These are phyloP conservation scores for Pteronura brasiliensis DNA, from an alignment of 2,113 vertebrate genomes.

Conservation along the genomic window DNA sequence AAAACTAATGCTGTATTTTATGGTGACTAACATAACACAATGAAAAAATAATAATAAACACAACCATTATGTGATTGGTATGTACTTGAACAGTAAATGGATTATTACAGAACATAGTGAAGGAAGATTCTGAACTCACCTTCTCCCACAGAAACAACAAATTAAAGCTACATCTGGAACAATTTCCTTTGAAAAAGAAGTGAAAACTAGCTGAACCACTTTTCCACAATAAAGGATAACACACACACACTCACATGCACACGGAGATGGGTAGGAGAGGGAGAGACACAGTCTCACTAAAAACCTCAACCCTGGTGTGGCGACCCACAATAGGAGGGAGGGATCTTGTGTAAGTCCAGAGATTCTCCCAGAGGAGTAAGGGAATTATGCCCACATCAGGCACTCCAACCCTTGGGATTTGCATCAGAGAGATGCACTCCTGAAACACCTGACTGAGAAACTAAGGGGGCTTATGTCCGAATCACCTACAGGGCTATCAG, in stretches of 20 bases:
- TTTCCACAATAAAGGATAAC: neutral
- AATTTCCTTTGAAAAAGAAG: neutral
- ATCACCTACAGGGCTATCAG: neutral
- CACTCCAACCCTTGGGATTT: neutral
- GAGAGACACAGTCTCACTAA: neutral
- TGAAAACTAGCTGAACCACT: neutral
- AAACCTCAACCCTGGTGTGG: neutral
- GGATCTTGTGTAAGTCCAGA: neutral
- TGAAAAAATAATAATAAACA: conserved; percentile 34
- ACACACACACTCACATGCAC: neutral
- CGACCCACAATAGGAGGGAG: neutral
- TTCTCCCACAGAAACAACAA: neutral
- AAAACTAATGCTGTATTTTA: no score
- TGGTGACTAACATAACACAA: no score
- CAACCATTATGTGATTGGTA: conserved; percentile 31
- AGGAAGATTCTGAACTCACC: neutral
- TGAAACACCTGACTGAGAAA: neutral
- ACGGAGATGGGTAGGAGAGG: neutral
- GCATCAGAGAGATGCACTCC: neutral
- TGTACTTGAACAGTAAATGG: conserved; percentile 27
- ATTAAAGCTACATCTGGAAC: neutral
- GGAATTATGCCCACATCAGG: neutral
- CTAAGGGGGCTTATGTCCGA: neutral
- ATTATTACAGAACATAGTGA: neutral
- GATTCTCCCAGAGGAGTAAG: neutral